These are phyloP conservation scores for Brienomyrus brachyistius DNA, from an alignment of 2,113 vertebrate genomes.

Conservation along the genomic window DNA sequence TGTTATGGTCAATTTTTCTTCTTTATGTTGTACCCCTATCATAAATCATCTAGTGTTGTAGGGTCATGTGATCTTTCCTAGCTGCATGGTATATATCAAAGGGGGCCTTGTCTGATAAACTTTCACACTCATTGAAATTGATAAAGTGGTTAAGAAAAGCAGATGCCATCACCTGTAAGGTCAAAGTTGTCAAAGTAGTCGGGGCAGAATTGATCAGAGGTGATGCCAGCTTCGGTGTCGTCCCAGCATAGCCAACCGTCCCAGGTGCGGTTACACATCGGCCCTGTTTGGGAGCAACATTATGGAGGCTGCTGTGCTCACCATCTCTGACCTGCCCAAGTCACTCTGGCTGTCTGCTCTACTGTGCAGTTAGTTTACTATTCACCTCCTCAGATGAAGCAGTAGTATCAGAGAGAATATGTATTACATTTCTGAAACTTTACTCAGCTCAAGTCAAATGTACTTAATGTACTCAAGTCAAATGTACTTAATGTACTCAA, in stretches of 20 bases:
- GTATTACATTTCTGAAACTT: neutral
- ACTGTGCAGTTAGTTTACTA: neutral
- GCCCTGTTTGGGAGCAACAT: slow-evolving; percentile 43
- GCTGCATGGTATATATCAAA: neutral
- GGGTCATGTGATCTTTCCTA: neutral
- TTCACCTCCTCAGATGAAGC: neutral
- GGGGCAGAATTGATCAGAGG: slow-evolving; percentile 79
- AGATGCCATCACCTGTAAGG: slow-evolving; percentile 69
- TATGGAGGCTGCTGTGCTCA: neutral
- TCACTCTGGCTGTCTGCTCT: neutral
- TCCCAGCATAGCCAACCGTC: slow-evolving; percentile 98
- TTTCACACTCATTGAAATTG: neutral
- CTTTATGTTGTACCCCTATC: neutral
- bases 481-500: neutral
- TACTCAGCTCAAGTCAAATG: neutral
- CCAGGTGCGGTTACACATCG: slow-evolving; percentile 87
- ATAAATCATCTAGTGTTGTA: neutral
- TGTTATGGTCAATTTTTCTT: neutral
- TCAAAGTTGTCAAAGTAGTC: slow-evolving; percentile 97
- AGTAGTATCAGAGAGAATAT: neutral
- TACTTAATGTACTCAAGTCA: neutral
- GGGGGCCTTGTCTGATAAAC: neutral
- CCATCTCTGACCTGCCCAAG: neutral
- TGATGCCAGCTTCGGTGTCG: slow-evolving; percentile 67
- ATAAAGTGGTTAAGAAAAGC: neutral